Evolutionary conservation across 2,888 invertebrate species (phyloP).

Genomic region (Parelbella ahira): DNA sequence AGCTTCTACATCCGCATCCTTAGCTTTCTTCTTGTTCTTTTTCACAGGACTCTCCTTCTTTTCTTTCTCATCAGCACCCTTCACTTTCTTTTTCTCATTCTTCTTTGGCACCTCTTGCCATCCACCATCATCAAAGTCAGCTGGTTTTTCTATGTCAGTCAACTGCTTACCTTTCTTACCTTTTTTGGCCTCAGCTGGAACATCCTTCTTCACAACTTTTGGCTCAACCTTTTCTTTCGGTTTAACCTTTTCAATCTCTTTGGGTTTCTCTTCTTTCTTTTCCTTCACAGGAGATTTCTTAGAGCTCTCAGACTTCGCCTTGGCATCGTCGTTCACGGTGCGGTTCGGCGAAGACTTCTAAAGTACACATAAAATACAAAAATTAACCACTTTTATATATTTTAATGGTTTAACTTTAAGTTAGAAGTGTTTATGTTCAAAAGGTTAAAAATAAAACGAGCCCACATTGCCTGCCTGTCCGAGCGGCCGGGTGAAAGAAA

Average conservation of each 20-base stretch:
- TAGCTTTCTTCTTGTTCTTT: slow-evolving; percentile 65
- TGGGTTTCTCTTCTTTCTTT: slow-evolving; percentile 80
- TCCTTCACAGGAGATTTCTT: slow-evolving; percentile 79
- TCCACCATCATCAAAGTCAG: slow-evolving; percentile 86
- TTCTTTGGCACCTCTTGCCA: slow-evolving; percentile 87
- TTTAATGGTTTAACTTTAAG: slow-evolving; percentile 38
- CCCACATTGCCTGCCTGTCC: slow-evolving; percentile 40
- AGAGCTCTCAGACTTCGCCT: slow-evolving; percentile 79
- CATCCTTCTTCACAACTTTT: slow-evolving; percentile 67
- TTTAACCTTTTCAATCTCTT: slow-evolving; percentile 74
- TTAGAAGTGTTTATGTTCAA: slow-evolving; percentile 41
- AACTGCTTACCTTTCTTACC: slow-evolving; percentile 81
- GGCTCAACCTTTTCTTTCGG: slow-evolving; percentile 61
- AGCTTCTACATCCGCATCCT: slow-evolving; percentile 67
- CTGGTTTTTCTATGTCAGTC: slow-evolving; percentile 82
- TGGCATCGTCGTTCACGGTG: slow-evolving; percentile 77
- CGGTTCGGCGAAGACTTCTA: slow-evolving; percentile 84
- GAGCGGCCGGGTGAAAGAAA: slow-evolving; percentile 38
- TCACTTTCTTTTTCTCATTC: slow-evolving; percentile 86
- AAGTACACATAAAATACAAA: slow-evolving; percentile 30
- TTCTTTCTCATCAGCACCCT: slow-evolving; percentile 69
- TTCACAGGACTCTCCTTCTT: slow-evolving; percentile 77
- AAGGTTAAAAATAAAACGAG: slow-evolving; percentile 76
- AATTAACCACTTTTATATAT: not conserved
- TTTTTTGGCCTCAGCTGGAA: slow-evolving; percentile 66